Percentiles rank a stretch among this genome's conserved stretches.
phyloP scores from a whole-genome alignment of 2,888 invertebrate species.

The Celastrina argiolus region DNA sequence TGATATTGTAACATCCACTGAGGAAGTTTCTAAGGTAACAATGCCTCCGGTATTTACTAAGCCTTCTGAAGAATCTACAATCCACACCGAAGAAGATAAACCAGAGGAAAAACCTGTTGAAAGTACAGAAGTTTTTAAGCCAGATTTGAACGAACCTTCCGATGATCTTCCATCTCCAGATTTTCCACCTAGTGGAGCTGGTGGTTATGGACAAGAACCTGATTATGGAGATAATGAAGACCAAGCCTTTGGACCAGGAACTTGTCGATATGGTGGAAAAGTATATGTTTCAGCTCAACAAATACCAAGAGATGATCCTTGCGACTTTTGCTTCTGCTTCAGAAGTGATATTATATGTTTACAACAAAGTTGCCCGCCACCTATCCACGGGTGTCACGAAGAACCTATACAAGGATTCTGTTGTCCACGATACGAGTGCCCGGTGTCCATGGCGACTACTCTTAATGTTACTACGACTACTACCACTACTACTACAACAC shows the following conservation, averaged over 20 bases:
- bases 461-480: constrained; percentile 91
- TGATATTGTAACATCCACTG: background rate
- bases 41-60: constrained; percentile 32
- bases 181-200: constrained; percentile 57
- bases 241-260: constrained; percentile 90
- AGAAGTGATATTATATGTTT: constrained; percentile 96
- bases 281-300: constrained; percentile 96
- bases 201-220: constrained; percentile 74
- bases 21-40: constrained; percentile 32
- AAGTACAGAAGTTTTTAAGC: constrained; percentile 52
- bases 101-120: constrained; percentile 46
- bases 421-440: constrained; percentile 96
- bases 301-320: constrained; percentile 95
- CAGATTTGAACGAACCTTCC: constrained; percentile 47
- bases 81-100: constrained; percentile 44
- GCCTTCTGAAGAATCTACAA: constrained; percentile 33
- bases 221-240: constrained; percentile 86
- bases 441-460: constrained; percentile 90
- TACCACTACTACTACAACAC: constrained; percentile 89
- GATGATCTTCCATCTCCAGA: constrained; percentile 58
- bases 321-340: constrained; percentile 98
- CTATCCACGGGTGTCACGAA: constrained; percentile 93
- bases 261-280: constrained; percentile 94
- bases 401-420: constrained; percentile 96
- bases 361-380: constrained; percentile 96